Conservation (phyloP, 2,888 invertebrate species). For the Zygogramma bicolorata region DNA sequence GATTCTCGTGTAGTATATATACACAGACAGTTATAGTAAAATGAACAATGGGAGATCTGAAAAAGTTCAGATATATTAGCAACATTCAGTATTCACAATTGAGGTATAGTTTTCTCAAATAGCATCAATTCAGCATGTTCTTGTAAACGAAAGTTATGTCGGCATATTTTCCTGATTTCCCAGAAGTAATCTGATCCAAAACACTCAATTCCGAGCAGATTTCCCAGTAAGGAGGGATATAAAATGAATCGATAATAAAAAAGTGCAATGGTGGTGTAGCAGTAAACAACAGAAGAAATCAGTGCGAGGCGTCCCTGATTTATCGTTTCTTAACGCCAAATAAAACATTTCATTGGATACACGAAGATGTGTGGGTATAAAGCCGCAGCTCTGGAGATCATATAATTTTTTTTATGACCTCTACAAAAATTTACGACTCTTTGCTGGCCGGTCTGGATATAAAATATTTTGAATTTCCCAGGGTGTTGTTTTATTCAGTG, state of each 20-base stretch:
- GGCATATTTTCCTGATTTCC: too few relatives aligned
- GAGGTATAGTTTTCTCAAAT: too few relatives aligned
- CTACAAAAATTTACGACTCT: not conserved
- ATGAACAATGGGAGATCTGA: too few relatives aligned
- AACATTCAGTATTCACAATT: too few relatives aligned
- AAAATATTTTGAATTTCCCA: not conserved
- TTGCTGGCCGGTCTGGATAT: not conserved
- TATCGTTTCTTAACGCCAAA: constrained; percentile 14
- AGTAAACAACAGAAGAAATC: constrained; percentile 11
- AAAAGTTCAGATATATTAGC: too few relatives aligned
- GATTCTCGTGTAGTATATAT: too few relatives aligned
- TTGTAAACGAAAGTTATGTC: too few relatives aligned
- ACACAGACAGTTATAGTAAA: too few relatives aligned
- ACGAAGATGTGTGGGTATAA: not conserved
- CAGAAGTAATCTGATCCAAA: too few relatives aligned
- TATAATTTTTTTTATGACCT: not conserved
- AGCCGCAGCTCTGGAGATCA: not conserved
- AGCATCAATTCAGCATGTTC: too few relatives aligned
- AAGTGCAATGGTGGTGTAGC: constrained; percentile 15
- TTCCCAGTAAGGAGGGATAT: too few relatives aligned
- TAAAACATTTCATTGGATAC: constrained; percentile 7
- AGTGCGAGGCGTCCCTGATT: constrained; percentile 9
- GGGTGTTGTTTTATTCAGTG: not conserved
- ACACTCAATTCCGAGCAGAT: too few relatives aligned
- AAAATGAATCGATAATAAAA: constrained; percentile 30